These are phyloP conservation scores for Perca fluviatilis DNA, from an alignment of 2,113 vertebrate genomes.

Conservation along the genomic window DNA sequence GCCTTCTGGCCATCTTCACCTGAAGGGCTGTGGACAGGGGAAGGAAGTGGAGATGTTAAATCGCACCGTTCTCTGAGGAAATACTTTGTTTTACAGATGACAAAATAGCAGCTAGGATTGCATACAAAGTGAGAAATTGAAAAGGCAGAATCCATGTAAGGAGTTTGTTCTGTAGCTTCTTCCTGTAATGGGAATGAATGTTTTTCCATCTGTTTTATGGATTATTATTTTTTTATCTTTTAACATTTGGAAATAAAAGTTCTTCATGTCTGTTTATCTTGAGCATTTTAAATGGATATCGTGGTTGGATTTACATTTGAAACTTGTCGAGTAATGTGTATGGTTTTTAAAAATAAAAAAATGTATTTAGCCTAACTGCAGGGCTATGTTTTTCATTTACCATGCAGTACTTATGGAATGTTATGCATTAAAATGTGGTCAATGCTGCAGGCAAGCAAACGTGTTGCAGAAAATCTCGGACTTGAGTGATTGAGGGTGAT, in stretches of 20 bases:
- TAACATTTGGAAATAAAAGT: conserved; percentile 89
- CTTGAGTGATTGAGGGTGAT: too few species aligned
- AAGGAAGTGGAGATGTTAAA: conserved; percentile 56
- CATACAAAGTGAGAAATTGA: conserved; percentile 65
- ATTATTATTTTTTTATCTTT: conserved; percentile 86
- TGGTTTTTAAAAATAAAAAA: conserved; percentile 91
- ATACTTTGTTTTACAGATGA: conserved; percentile 78
- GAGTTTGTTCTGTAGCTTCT: conserved; percentile 86
- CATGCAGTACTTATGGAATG: not conserved
- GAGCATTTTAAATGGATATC: conserved; percentile 89
- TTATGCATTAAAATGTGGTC: not conserved
- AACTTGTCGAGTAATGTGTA: conserved; percentile 90
- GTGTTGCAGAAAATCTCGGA: not conserved
- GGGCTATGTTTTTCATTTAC: conserved; percentile 77
- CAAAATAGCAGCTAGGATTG: conserved; percentile 80
- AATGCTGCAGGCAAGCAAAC: not conserved
- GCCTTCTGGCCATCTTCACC: conserved; percentile 51
- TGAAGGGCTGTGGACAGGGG: conserved; percentile 21
- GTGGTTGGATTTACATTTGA: conserved; percentile 91
- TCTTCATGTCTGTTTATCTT: conserved; percentile 90
- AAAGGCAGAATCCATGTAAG: conserved; percentile 75
- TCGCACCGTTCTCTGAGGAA: conserved; percentile 65
- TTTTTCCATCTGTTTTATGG: conserved; percentile 89
- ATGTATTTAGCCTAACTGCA: conserved; percentile 87
- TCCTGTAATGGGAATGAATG: conserved; percentile 88